Conservation (phyloP, 1,140 invertebrate species). For the Euura lappo region DNA sequence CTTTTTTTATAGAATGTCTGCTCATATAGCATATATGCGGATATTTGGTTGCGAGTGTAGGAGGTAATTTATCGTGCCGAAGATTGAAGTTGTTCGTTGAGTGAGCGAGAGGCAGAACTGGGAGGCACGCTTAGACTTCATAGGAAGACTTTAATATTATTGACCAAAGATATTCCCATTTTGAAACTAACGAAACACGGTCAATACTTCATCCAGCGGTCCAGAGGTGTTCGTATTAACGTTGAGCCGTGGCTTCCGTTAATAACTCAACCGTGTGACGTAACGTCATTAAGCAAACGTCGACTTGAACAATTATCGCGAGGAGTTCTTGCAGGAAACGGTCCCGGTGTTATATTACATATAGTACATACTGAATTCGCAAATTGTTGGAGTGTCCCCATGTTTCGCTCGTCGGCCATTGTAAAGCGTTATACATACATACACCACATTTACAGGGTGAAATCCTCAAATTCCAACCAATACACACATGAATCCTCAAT, state of each 20-base stretch:
- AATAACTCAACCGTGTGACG: not conserved
- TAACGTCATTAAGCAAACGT: slow-evolving; percentile 4
- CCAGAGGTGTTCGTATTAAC: not conserved
- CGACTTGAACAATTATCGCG: not conserved
- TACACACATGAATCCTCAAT: no score
- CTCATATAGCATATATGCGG: not conserved
- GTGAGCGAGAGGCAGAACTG: not conserved
- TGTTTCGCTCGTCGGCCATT: no score
- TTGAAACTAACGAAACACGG: not conserved
- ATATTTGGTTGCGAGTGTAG: not conserved
- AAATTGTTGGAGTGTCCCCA: no score
- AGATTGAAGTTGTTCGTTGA: not conserved
- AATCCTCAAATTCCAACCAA: no score
- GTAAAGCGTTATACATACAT: no score
- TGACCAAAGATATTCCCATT: not conserved
- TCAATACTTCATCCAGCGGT: not conserved
- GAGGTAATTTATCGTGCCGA: not conserved
- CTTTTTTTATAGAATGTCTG: no score
- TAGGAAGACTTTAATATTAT: not conserved
- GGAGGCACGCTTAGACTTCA: not conserved
- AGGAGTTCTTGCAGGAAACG: not conserved
- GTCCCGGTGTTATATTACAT: not conserved
- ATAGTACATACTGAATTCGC: not conserved
- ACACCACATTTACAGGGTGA: no score
- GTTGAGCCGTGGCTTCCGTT: not conserved